Evolutionary conservation across 1,140 invertebrate genomes (phyloP), one percentile per base, ranked within the genome.

Genomic region (Nymphalis io): DNA sequence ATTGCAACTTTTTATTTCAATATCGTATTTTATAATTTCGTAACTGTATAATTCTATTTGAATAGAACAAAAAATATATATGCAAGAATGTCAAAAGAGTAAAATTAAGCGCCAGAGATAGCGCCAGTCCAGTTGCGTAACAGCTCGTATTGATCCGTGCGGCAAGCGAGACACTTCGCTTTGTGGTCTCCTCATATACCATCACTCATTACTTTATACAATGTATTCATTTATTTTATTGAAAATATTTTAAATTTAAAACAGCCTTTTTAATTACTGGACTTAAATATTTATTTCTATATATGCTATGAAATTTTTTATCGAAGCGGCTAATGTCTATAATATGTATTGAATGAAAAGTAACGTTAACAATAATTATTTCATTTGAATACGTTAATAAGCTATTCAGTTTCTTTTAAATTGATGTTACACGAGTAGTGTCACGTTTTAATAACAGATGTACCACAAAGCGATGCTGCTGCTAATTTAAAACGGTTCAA

Each of bases 61-160:
- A 61, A 15, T 16, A 44, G 8, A 48, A 48, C 20, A 16, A 48
- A 48, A 61, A 61, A 27, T 21, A 2, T 39, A 33, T 46, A 5
- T 21, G 27, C 40, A 42, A 71, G 20, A 73, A 77, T 68, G 67
- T 71, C 76, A 75, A 79, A 73, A 67, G 73, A 74, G 75, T 68
- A 76, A 78, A 61, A 27, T 55, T 55, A 55, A 75, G 66, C 78
- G 73, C 79, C 71, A 75, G 73, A 74, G 76, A 77, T 82, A 79
- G 81, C 81, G 81, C 81, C 85, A 79, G 82, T 79, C 74, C 77
- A 79, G 83, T 91, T 91, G 89, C 89, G 87, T 91, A 91, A 89
- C 87, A 81, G 71, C 65, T 74, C 72, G 81, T 89, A 91, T 91
- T 82, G 89, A 91, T 91, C 83, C 81, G 82, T 83, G 81, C 81